Evolutionary conservation across 2,797 vertebrate genomes (phyloP), one percentile per base, ranked within the genome.

Genomic region (Epinephelus malabaricus): DNA sequence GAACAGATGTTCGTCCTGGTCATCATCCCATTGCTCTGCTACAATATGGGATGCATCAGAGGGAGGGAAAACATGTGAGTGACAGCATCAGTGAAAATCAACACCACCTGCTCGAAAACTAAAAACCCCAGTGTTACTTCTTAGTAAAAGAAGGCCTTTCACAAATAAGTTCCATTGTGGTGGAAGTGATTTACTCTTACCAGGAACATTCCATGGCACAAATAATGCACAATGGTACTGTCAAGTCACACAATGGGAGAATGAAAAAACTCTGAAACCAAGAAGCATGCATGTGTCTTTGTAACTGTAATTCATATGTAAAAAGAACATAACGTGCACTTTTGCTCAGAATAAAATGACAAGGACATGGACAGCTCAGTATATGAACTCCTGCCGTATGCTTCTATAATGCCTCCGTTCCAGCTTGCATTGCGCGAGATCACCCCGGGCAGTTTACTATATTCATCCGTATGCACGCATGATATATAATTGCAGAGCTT

Each of bases 1-100:
- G 69, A 85, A 67, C 92, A 95, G 90, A 92, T 94, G 91, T 90
- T 83, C 55, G 67, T 54, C 27, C 60, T 47, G 83, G 81, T 82
- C 78, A 77, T 63, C 65, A 19, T 38, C 23, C 45, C 43, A 38
- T 59, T 30, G 62, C 61, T 64, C 76, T 55, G 70, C 79, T 72
- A 61, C 74, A 73, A 65, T 47, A 62, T 66, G 23, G 47, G 63
- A 73, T 40, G 69, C 25, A 40, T 58, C 47, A 70, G 62, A 64
- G 43, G 46, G 53, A 59, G 58, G 64, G 38, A 69, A 59, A 66
- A 68, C 58, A 69, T 1, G 51, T 45, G 65, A 72, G 50, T 49
- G 60, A 79, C 63, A 73, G 50, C 34, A 59, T 55, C 34, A 51
- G 17, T 15, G 9, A 72, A 49, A 82, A 73, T 73, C 51, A 72